Percentiles rank a stretch among this genome's conserved stretches.
These are phyloP conservation scores for Psettodes erumei DNA, from an alignment of 2,113 vertebrate genomes.

Conservation along the genomic window DNA sequence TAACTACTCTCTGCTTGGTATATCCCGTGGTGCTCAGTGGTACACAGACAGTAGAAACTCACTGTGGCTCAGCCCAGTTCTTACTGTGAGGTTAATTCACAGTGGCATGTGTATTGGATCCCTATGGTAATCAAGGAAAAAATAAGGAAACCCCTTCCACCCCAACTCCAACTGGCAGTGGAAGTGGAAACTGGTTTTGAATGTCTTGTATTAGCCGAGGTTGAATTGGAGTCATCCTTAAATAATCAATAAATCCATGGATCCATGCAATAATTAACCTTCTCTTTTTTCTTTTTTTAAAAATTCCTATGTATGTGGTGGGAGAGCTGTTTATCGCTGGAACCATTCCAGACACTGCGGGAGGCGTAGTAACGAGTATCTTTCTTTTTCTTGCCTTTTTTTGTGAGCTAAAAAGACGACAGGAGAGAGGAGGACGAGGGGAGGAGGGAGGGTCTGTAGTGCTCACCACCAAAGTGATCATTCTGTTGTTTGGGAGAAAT, in stretches of 20 bases:
- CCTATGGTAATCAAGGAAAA: constrained; percentile 71
- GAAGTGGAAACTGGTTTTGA: constrained; percentile 25
- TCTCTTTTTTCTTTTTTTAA: not conserved
- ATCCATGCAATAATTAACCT: constrained; percentile 33
- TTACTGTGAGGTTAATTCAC: constrained; percentile 67
- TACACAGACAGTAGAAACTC: constrained; percentile 61
- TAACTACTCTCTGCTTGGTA: constrained; percentile 70
- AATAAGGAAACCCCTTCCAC: constrained; percentile 53
- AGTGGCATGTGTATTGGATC: constrained; percentile 70
- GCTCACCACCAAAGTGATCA: constrained; percentile 78
- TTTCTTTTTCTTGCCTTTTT: constrained; percentile 62
- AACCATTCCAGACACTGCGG: constrained; percentile 53
- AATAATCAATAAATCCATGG: constrained; percentile 32
- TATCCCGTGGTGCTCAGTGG: constrained; percentile 55
- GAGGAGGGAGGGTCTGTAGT: constrained; percentile 62
- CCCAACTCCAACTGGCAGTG: constrained; percentile 18
- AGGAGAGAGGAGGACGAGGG: constrained; percentile 42
- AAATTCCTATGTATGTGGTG: constrained; percentile 4
- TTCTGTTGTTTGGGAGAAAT: constrained; percentile 87
- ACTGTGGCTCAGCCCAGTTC: constrained; percentile 41
- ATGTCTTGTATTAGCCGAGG: constrained; percentile 35
- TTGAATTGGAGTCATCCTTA: constrained; percentile 20
- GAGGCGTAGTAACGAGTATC: constrained; percentile 68
- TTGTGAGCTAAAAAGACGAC: constrained; percentile 52
- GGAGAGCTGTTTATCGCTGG: constrained; percentile 52